These are phyloP conservation scores for Therioaphis trifolii DNA, from an alignment of 2,888 invertebrate genomes.

Conservation along the genomic window DNA sequence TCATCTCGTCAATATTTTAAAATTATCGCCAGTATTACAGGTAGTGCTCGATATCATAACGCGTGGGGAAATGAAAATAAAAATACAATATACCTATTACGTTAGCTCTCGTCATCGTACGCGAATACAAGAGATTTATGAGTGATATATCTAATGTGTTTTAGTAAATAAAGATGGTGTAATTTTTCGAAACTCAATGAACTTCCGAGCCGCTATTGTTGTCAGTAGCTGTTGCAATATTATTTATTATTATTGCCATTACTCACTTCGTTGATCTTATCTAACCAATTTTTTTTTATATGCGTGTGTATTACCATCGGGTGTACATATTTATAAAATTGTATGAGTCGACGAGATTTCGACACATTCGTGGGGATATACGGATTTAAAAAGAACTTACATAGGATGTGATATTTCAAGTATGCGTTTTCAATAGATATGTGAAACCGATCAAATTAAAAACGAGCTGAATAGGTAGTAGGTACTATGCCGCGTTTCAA, in stretches of 20 bases:
- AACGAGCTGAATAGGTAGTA: no score
- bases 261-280: neutral
- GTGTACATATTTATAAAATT: no score
- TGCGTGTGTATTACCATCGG: no score
- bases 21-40: neutral
- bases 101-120: neutral
- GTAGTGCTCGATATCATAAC: neutral
- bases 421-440: no score
- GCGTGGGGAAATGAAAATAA: constrained; percentile 10
- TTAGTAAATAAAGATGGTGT: constrained; percentile 15
- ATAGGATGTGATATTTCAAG: no score
- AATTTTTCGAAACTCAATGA: constrained; percentile 33
- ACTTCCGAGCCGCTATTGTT: neutral
- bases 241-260: neutral
- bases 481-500: no score
- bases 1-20: constrained; percentile 50
- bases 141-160: neutral
- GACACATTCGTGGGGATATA: no score
- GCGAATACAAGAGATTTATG: neutral
- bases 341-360: no score
- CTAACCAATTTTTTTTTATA: no score
- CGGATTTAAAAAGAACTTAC: no score
- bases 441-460: no score
- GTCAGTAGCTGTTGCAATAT: neutral
- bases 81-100: neutral